A percentile compares a stretch with the other conserved stretches of the same genome.
phyloP scores from a whole-genome alignment of 2,113 vertebrate species.

The Ovis aries region ARS-UI_Ramb_v3.0 NC_056055.1:167044001-167044500 shows the following conservation, averaged over 20 bases:
- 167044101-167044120: background rate
- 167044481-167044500: no score
- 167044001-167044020: rapidly evolving
- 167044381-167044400: no score
- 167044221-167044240: background rate
- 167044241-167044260: background rate
- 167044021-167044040: background rate
- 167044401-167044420: no score
- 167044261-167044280: background rate
- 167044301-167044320: no score
- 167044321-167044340: no score
- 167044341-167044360: no score
- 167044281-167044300: no score
- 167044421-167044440: no score
- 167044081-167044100: background rate
- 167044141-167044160: background rate
- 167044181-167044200: background rate
- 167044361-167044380: no score
- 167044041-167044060: background rate
- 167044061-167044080: background rate
- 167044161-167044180: background rate
- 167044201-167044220: background rate
- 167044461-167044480: no score
- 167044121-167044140: background rate
- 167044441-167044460: no score